A percentile compares a stretch with the other conserved stretches of the same genome.
These are phyloP conservation scores for Motacilla tschutschensis DNA, from an alignment of 2,113 vertebrate species.

Conservation along the genomic window DNA sequence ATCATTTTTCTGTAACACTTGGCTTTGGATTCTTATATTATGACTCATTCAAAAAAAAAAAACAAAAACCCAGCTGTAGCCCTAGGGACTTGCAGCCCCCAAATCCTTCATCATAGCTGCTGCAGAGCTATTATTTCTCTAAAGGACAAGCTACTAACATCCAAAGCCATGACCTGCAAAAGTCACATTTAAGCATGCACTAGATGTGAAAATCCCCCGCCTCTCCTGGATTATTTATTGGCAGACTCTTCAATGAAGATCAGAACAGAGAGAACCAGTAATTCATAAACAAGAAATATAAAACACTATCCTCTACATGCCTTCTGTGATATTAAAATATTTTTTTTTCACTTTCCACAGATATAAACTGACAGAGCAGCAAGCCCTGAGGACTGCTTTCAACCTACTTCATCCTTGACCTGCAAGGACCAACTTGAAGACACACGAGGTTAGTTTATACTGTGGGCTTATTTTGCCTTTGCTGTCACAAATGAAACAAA, in stretches of 20 bases:
- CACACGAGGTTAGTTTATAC: neutral
- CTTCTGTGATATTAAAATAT: neutral
- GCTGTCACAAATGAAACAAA: neutral
- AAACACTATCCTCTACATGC: neutral
- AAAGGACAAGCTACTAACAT: neutral
- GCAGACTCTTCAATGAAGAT: neutral
- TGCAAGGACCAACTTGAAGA: constrained; percentile 4
- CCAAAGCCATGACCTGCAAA: neutral
- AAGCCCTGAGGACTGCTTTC: constrained; percentile 26
- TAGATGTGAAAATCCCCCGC: neutral
- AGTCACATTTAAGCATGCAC: neutral
- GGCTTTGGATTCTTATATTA: neutral
- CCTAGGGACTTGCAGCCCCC: neutral
- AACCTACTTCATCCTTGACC: constrained; percentile 27
- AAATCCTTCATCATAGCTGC: neutral
- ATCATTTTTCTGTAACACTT: constrained; percentile 6
- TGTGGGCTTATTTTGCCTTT: neutral
- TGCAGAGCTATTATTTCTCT: neutral
- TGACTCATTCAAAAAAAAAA: neutral
- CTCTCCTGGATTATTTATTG: neutral
- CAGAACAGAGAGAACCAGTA: neutral
- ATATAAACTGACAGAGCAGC: neutral
- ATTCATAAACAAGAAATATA: neutral
- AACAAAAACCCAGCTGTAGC: neutral
- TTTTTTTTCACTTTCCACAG: neutral